These are phyloP conservation scores for Brevimyrus niger DNA, from an alignment of 2,113 vertebrate species.

Conservation along the genomic window DNA sequence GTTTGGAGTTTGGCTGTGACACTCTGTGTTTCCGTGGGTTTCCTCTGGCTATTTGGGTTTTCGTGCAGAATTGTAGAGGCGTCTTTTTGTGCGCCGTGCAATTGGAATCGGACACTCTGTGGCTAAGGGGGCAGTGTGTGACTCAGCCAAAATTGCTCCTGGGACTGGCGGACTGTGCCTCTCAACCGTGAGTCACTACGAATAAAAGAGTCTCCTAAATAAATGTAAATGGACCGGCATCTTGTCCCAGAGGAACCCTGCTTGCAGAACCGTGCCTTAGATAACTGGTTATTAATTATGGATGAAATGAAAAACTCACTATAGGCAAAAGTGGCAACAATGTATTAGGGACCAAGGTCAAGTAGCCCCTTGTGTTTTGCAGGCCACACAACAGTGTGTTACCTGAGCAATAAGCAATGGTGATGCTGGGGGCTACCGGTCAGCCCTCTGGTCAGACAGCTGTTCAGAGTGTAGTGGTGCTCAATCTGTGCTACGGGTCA, in stretches of 20 bases:
- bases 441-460: neutral
- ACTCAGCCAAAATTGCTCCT: neutral
- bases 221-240: neutral
- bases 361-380: too few relatives aligned
- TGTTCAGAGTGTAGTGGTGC: neutral
- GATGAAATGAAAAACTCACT: neutral
- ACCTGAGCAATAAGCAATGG: too few relatives aligned
- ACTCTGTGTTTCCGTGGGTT: neutral
- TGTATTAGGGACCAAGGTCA: neutral
- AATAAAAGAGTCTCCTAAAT: neutral
- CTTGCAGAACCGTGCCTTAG: neutral
- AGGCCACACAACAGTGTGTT: too few relatives aligned
- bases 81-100: neutral
- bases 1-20: neutral
- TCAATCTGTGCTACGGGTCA: neutral
- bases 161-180: neutral
- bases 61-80: neutral
- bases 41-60: neutral
- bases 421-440: neutral
- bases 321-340: neutral
- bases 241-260: neutral
- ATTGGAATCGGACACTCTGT: neutral
- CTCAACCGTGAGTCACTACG: neutral
- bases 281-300: neutral
- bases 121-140: neutral